phyloP scores from a whole-genome alignment of 64 coral and sea anemone genomes.

The Porites australiensis region DNA sequence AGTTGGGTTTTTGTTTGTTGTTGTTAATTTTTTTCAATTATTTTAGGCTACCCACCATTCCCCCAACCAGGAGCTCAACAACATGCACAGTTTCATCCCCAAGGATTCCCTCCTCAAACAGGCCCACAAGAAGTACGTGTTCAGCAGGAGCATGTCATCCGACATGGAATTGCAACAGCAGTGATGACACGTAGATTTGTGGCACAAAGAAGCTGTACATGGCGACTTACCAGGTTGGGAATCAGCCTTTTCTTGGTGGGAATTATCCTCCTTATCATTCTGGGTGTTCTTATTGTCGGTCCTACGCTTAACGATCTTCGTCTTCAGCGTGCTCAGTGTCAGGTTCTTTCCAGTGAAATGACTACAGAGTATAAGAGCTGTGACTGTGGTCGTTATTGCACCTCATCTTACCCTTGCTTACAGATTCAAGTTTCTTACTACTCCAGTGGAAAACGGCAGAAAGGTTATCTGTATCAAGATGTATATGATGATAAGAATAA shows the following conservation, averaged over 20 bases:
- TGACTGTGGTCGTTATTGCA: constrained; percentile 61
- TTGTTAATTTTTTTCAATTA: neutral
- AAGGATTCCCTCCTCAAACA: neutral
- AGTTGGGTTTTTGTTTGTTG: too few relatives aligned
- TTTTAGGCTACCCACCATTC: neutral
- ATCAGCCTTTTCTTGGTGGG: neutral
- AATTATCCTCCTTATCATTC: constrained; percentile 19
- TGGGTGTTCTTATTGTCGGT: constrained; percentile 44
- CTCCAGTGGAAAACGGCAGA: neutral
- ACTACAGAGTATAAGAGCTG: neutral
- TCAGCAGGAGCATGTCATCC: neutral
- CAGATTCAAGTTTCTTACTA: constrained; percentile 29
- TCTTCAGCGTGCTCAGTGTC: constrained; percentile 13
- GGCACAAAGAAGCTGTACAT: neutral
- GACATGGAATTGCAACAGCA: neutral
- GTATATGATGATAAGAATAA: constrained; percentile 20
- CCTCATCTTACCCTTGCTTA: constrained; percentile 27
- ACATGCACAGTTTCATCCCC: neutral
- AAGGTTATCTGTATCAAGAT: constrained; percentile 9
- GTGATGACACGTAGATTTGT: neutral
- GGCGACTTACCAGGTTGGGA: neutral
- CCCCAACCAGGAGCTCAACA: neutral
- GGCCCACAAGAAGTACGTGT: neutral
- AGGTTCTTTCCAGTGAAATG: neutral
- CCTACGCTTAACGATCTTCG: constrained; percentile 27